phyloP scores from a whole-genome alignment of 2,113 vertebrate genomes.

The Lycocorax pyrrhopterus region DNA sequence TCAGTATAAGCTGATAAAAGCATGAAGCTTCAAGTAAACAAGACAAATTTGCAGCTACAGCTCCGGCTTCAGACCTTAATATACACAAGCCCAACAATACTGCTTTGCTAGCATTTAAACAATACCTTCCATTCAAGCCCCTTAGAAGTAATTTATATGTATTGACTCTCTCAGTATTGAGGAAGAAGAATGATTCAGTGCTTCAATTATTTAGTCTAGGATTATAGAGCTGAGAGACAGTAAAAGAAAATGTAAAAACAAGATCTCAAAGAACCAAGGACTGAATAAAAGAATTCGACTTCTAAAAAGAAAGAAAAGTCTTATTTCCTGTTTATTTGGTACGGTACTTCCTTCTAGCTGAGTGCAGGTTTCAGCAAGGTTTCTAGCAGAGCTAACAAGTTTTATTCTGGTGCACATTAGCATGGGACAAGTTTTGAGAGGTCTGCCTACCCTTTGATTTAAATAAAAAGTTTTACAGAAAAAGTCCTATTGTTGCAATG shows the following conservation, averaged over 20 bases:
- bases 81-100: not conserved
- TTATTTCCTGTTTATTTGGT: not conserved
- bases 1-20: not conserved
- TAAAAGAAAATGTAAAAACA: not conserved
- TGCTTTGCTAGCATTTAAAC: not conserved
- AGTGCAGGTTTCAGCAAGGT: not conserved
- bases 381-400: not conserved
- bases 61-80: not conserved
- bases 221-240: not conserved
- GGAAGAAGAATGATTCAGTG: not conserved
- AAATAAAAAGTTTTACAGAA: not conserved
- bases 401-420: not conserved
- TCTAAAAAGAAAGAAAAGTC: not conserved
- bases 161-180: not conserved
- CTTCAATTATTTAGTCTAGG: not conserved
- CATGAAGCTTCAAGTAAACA: not conserved
- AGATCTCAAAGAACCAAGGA: not conserved
- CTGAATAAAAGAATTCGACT: not conserved
- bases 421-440: not conserved
- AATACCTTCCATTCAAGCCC: not conserved
- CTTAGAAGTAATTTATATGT: not conserved
- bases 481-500: fast-evolving
- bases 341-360: not conserved
- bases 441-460: not conserved
- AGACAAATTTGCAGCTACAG: not conserved